Percentiles rank a stretch among this genome's conserved stretches.
phyloP scores from a whole-genome alignment of 2,888 invertebrate species.

The Clanis bilineata region DNA sequence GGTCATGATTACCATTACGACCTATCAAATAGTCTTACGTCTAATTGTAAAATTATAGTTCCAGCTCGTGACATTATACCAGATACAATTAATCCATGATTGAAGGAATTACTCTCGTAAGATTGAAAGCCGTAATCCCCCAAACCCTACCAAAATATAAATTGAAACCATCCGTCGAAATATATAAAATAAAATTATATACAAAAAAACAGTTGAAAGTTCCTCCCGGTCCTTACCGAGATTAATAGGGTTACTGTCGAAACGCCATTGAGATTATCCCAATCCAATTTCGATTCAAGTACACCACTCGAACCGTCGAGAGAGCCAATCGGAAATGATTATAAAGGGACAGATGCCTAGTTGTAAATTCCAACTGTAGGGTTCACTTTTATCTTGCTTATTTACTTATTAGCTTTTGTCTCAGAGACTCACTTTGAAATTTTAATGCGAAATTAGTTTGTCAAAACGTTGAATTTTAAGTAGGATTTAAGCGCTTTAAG shows the following conservation, averaged over 20 bases:
- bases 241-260: slow-evolving; percentile 40
- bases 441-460: slow-evolving; percentile 11
- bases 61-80: no score
- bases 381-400: slow-evolving; percentile 13
- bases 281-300: slow-evolving; percentile 50
- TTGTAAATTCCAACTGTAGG: slow-evolving; percentile 11
- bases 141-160: neutral
- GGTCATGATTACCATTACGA: neutral
- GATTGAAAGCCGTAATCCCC: neutral
- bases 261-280: slow-evolving; percentile 43
- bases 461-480: slow-evolving; percentile 10
- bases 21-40: neutral
- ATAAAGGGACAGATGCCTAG: slow-evolving; percentile 38
- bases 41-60: neutral
- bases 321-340: slow-evolving; percentile 48
- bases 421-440: slow-evolving; percentile 8
- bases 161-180: neutral
- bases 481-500: slow-evolving; percentile 11
- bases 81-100: no score
- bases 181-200: neutral
- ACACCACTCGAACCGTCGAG: slow-evolving; percentile 37
- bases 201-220: slow-evolving; percentile 31
- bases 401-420: slow-evolving; percentile 3
- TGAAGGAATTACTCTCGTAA: no score
- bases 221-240: slow-evolving; percentile 34